A percentile compares a stretch with the other conserved stretches of the same genome.
Evolutionary conservation across 2,797 vertebrate genomes (phyloP).

Genomic region (Anisognathus igniventris): DNA sequence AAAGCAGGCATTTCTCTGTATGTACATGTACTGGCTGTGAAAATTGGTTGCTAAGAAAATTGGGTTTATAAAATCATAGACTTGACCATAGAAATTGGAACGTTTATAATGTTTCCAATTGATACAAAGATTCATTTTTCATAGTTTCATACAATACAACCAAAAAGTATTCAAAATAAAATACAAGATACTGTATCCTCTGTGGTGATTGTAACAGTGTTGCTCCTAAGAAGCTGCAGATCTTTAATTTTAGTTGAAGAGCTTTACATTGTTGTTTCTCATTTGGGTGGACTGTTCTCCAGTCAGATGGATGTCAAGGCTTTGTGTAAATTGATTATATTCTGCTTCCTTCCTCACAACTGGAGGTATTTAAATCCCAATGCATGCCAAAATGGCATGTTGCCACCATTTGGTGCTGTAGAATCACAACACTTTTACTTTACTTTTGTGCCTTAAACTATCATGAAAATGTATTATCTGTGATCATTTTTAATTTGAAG

Average conservation of each 20-base stretch:
- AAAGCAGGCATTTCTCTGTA: background rate
- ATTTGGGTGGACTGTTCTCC: background rate
- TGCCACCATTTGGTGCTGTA: background rate
- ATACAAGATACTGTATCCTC: background rate
- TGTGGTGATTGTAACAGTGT: background rate
- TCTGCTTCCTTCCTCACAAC: background rate
- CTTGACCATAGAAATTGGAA: background rate
- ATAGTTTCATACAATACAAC: background rate
- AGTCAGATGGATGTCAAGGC: background rate
- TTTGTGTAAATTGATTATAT: background rate
- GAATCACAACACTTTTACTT: background rate
- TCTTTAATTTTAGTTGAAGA: background rate
- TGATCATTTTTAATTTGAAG: background rate
- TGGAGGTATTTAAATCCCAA: background rate
- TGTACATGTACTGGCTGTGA: accelerated
- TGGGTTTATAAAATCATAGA: background rate
- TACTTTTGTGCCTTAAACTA: background rate
- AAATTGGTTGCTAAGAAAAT: background rate
- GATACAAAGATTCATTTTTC: background rate
- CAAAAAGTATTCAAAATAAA: background rate
- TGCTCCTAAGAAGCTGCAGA: background rate
- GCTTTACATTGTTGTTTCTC: background rate
- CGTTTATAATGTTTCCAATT: background rate
- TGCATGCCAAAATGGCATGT: background rate
- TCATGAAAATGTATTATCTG: background rate